These are phyloP conservation scores for Cacoxenus indagator DNA, from an alignment of 2,888 invertebrate genomes.

Conservation along the genomic window DNA sequence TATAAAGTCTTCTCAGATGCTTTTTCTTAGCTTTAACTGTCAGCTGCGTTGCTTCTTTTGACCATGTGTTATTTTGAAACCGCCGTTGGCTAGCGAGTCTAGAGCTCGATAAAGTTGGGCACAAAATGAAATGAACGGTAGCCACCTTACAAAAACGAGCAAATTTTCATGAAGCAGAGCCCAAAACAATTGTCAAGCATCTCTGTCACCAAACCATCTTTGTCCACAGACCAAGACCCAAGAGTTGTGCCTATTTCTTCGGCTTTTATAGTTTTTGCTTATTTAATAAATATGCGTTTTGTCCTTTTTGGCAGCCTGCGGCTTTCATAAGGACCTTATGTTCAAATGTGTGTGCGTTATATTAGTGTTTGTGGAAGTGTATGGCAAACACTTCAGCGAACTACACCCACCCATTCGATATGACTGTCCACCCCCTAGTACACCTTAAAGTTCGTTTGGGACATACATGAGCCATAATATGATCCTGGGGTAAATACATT, in stretches of 20 bases:
- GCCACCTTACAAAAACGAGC: too few relatives aligned
- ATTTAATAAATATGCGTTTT: slow-evolving; percentile 62
- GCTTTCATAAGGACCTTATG: slow-evolving; percentile 46
- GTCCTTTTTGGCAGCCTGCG: slow-evolving; percentile 58
- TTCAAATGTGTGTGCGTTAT: slow-evolving; percentile 10
- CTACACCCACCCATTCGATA: slow-evolving; percentile 3
- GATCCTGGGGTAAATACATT: slow-evolving; percentile 67
- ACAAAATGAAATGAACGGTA: too few relatives aligned
- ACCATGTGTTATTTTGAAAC: slow-evolving; percentile 50
- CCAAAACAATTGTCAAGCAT: background rate
- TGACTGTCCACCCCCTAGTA: slow-evolving; percentile 35
- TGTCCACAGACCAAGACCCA: background rate
- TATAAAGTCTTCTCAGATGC: background rate
- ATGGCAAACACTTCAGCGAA: slow-evolving; percentile 13
- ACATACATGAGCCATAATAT: slow-evolving; percentile 65
- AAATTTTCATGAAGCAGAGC: too few relatives aligned
- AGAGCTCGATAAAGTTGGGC: too few relatives aligned
- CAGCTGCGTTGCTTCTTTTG: slow-evolving; percentile 33
- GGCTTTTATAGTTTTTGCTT: slow-evolving; percentile 58
- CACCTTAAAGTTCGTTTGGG: slow-evolving; percentile 52
- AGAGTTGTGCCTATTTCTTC: background rate
- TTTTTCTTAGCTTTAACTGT: slow-evolving; percentile 22
- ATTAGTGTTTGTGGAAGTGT: slow-evolving; percentile 10
- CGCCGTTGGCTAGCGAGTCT: background rate
- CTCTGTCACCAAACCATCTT: background rate